Percentiles rank a stretch among this genome's conserved stretches.
phyloP scores from a whole-genome alignment of 2,888 invertebrate species.

The Aproaerema taeniolella region DNA sequence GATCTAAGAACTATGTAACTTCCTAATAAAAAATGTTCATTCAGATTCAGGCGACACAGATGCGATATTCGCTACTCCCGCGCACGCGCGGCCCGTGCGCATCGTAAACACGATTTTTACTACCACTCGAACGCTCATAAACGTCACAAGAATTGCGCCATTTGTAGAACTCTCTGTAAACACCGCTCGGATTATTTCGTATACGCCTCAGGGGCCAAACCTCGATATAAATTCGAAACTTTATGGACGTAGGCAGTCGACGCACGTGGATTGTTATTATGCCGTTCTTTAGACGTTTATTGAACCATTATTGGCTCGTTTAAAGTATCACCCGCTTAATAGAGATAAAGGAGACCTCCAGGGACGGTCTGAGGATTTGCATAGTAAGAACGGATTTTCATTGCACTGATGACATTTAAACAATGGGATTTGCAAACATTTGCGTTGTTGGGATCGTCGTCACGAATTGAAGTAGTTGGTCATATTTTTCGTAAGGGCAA shows the following conservation, averaged over 20 bases:
- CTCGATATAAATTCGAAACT: constrained; percentile 72
- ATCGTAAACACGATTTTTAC: constrained; percentile 74
- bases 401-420: too few relatives aligned
- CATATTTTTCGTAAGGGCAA: too few relatives aligned
- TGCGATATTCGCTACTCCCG: constrained; percentile 30
- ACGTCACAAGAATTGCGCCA: constrained; percentile 73
- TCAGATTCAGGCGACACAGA: constrained; percentile 54
- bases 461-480: too few relatives aligned
- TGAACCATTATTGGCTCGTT: constrained; percentile 75
- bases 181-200: constrained; percentile 73
- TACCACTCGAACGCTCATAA: constrained; percentile 71
- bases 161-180: constrained; percentile 73
- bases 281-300: constrained; percentile 73
- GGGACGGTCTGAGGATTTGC: constrained; percentile 7
- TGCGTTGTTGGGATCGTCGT: too few relatives aligned
- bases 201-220: constrained; percentile 72
- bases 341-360: constrained; percentile 65
- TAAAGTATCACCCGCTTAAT: constrained; percentile 73
- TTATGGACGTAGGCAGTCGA: constrained; percentile 60
- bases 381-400: too few relatives aligned
- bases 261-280: constrained; percentile 73
- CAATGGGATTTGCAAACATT: too few relatives aligned
- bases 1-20: too few relatives aligned
- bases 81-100: constrained; percentile 50
- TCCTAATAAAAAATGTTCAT: too few relatives aligned